Conservation (phyloP, 2,113 vertebrate genomes). For the Thamnaconus septentrionalis region DNA sequence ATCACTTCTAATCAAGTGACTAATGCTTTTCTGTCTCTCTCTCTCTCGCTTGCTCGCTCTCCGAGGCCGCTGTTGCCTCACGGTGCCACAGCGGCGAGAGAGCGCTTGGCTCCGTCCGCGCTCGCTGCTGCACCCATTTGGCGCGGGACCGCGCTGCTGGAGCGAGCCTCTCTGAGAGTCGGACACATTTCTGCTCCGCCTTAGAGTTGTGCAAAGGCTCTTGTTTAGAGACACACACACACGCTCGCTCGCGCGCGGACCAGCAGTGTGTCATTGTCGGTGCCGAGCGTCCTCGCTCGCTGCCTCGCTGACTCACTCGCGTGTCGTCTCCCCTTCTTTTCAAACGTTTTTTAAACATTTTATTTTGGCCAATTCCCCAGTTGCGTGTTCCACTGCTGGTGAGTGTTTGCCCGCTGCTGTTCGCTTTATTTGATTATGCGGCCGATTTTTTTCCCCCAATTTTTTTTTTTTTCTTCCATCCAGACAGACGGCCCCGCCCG, state of each 20-base stretch:
- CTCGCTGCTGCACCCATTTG: constrained; percentile 57
- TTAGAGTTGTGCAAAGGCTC: constrained; percentile 38
- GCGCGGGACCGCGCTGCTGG: constrained; percentile 32
- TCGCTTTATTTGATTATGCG: constrained; percentile 60
- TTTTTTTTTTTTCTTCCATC: constrained; percentile 16
- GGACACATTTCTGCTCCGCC: constrained; percentile 62
- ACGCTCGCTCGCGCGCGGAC: constrained; percentile 10
- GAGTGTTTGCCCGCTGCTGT: constrained; percentile 53
- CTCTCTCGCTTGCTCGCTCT: constrained; percentile 15
- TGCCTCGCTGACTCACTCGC: no score
- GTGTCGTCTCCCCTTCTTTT: constrained; percentile 48
- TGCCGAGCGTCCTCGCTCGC: no score
- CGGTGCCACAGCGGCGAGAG: constrained; percentile 59
- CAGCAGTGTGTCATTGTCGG: no score
- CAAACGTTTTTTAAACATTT: background rate
- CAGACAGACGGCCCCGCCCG: constrained; percentile 38
- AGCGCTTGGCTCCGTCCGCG: constrained; percentile 48
- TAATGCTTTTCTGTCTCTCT: constrained; percentile 42
- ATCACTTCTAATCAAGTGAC: constrained; percentile 69
- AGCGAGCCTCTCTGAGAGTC: constrained; percentile 43
- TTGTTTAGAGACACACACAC: constrained; percentile 32
- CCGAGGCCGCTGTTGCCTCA: constrained; percentile 58
- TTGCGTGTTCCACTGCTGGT: constrained; percentile 56
- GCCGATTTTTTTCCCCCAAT: constrained; percentile 22
- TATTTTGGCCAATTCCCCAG: constrained; percentile 41